Evolutionary conservation across 1,140 invertebrate species (phyloP).

Genomic region (Macrosteles quadrilineatus): DNA sequence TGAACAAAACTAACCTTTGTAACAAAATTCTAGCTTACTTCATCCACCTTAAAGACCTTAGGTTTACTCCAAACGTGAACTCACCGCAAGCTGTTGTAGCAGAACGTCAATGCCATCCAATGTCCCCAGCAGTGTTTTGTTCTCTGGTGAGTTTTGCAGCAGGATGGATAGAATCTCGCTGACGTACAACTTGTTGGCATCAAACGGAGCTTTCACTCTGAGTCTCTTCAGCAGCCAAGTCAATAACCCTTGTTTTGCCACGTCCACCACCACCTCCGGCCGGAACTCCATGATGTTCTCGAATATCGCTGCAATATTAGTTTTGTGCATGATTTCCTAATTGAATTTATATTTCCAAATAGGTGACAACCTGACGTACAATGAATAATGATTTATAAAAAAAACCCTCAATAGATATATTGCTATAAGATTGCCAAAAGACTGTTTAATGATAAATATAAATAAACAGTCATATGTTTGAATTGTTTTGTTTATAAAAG

Average conservation of each 20-base stretch:
- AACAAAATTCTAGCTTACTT: too few relatives aligned
- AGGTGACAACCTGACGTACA: too few relatives aligned
- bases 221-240: conserved; percentile 91
- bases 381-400: too few relatives aligned
- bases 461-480: too few relatives aligned
- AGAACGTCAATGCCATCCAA: conserved; percentile 96
- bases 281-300: conserved; percentile 93
- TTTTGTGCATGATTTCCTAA: conserved; percentile 32
- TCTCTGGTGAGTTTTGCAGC: conserved; percentile 85
- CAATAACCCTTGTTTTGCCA: conserved; percentile 86
- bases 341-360: too few relatives aligned
- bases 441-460: too few relatives aligned
- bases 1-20: too few relatives aligned
- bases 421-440: too few relatives aligned
- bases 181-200: conserved; percentile 94
- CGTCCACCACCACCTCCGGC: conserved; percentile 78
- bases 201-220: conserved; percentile 85
- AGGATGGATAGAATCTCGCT: conserved; percentile 97
- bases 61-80: too few relatives aligned
- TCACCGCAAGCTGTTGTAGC: conserved; percentile 83
- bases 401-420: too few relatives aligned
- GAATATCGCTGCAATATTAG: conserved; percentile 66
- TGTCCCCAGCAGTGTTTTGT: conserved; percentile 81
- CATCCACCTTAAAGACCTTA: too few relatives aligned
- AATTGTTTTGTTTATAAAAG: too few relatives aligned